These are phyloP conservation scores for Axinella damicornis DNA, from an alignment of 37 sponge, comb jelly and placozoan species.

Conservation along the genomic window DNA sequence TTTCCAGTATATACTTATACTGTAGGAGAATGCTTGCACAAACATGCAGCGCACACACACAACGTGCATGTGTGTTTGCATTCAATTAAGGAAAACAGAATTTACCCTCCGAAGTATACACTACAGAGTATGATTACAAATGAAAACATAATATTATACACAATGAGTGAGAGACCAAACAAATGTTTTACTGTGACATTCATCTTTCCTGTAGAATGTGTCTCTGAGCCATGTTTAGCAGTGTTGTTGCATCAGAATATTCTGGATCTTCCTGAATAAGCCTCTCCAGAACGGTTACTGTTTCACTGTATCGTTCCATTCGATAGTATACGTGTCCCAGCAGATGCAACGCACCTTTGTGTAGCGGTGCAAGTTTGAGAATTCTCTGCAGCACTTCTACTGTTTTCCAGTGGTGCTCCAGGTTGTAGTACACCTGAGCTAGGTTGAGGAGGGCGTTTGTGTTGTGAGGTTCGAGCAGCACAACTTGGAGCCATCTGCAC, in stretches of 20 bases:
- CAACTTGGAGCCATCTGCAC: slow-evolving; percentile 30
- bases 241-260: neutral
- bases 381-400: slow-evolving; percentile 29
- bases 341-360: slow-evolving; percentile 51
- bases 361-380: slow-evolving; percentile 43
- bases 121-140: too few relatives aligned
- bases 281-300: neutral
- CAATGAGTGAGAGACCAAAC: too few relatives aligned
- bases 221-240: neutral
- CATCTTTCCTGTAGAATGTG: too few relatives aligned
- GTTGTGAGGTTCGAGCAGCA: slow-evolving; percentile 19
- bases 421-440: slow-evolving; percentile 38
- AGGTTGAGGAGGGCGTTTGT: slow-evolving; percentile 50
- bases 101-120: too few relatives aligned
- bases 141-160: too few relatives aligned
- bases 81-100: too few relatives aligned
- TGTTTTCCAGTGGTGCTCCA: slow-evolving; percentile 22
- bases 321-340: slow-evolving; percentile 9
- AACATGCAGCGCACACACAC: too few relatives aligned
- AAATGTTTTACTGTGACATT: too few relatives aligned
- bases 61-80: too few relatives aligned
- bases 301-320: slow-evolving; percentile 1
- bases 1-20: too few relatives aligned
- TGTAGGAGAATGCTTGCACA: too few relatives aligned
- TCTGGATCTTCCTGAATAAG: neutral